These are phyloP conservation scores for Atrichornis clamosus DNA, from an alignment of 2,113 vertebrate genomes.

Conservation along the genomic window DNA sequence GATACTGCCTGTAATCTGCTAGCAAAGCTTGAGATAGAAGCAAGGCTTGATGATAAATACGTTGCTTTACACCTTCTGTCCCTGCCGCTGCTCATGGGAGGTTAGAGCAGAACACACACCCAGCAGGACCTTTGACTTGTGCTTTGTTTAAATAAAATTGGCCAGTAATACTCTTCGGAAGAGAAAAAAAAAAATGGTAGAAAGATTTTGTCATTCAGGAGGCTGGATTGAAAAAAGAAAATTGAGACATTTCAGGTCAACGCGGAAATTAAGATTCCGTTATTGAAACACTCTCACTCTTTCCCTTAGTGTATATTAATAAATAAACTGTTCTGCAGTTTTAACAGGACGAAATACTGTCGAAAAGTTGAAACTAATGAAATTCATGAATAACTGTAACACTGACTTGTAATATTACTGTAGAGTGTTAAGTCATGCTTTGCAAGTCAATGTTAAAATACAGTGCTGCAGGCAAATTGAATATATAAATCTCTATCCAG, in stretches of 20 bases:
- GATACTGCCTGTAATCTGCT: background rate
- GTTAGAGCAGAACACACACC: background rate
- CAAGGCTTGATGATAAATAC: background rate
- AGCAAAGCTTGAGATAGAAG: background rate
- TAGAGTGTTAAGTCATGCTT: background rate
- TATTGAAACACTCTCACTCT: background rate
- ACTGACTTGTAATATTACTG: background rate
- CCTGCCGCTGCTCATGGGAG: background rate
- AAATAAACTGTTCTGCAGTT: background rate
- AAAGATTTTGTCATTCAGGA: background rate
- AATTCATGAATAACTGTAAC: conserved; percentile 1
- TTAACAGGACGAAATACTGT: background rate
- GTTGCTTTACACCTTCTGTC: background rate
- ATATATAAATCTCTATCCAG: background rate
- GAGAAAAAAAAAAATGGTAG: background rate
- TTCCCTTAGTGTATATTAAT: background rate
- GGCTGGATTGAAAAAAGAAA: background rate
- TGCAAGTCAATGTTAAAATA: background rate
- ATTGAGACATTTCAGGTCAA: background rate
- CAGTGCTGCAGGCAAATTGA: background rate
- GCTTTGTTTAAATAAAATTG: background rate
- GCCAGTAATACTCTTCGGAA: background rate
- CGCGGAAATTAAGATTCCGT: background rate
- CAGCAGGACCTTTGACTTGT: background rate
- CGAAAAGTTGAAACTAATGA: background rate